phyloP scores from a whole-genome alignment of 2,888 invertebrate genomes.

The Gymnocheta viridis region DNA sequence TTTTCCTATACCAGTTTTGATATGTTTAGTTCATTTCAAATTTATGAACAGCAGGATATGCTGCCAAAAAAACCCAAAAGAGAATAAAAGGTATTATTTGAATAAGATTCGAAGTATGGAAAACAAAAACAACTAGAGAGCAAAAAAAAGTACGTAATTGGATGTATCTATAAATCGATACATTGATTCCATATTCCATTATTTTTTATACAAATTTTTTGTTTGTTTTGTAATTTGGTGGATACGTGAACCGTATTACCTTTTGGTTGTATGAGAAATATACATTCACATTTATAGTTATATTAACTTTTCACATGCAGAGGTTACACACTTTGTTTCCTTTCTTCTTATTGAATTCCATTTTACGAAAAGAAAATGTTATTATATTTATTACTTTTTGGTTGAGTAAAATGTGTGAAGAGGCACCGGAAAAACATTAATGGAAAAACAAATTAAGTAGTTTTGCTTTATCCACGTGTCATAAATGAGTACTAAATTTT shows the following conservation, averaged over 20 bases:
- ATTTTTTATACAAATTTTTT: too few species aligned
- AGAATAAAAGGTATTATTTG: neutral
- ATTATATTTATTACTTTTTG: neutral
- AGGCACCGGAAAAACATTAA: neutral
- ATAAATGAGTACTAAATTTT: neutral
- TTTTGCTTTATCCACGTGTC: neutral
- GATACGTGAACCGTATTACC: neutral
- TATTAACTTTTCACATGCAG: neutral
- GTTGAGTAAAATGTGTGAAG: neutral
- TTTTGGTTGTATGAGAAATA: neutral
- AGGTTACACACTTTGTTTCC: neutral
- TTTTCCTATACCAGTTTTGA: neutral
- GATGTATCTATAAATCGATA: conserved; percentile 32
- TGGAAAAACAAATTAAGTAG: neutral
- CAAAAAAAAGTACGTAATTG: neutral
- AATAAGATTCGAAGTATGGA: neutral
- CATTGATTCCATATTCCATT: neutral
- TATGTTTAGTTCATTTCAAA: conserved; percentile 17
- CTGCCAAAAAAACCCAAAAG: neutral
- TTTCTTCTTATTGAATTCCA: neutral
- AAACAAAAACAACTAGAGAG: neutral
- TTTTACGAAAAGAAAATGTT: neutral
- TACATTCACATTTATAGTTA: neutral
- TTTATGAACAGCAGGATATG: conserved; percentile 19
- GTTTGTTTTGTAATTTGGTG: neutral